Conservation (phyloP, 2,888 invertebrate species). For the Nymphalis c-album region DNA sequence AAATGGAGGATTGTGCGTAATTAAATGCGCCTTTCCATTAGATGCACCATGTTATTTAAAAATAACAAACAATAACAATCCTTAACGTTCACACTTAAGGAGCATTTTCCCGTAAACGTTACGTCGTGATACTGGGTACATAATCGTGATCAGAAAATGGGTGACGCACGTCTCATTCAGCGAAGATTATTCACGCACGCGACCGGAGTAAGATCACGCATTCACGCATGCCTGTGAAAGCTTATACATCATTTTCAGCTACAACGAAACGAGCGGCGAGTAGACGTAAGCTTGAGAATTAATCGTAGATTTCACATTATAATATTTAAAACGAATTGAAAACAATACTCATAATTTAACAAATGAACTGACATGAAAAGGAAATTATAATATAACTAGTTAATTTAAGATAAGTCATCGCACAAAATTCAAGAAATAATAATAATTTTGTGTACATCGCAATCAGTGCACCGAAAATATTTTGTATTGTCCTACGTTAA, state of each 20-base stretch:
- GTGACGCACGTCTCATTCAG: slow-evolving; percentile 42
- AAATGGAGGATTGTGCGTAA: slow-evolving; percentile 37
- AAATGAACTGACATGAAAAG: no score
- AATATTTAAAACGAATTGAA: no score
- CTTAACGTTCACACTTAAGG: not conserved
- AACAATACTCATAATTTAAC: no score
- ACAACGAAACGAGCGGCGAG: not conserved
- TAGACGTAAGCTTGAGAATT: slow-evolving; percentile 4
- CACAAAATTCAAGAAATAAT: not conserved
- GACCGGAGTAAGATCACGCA: slow-evolving; percentile 29
- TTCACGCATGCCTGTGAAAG: slow-evolving; percentile 33
- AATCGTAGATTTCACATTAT: no score
- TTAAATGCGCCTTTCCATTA: slow-evolving; percentile 39
- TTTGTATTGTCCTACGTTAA: slow-evolving; percentile 12
- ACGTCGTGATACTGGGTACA: slow-evolving; percentile 17
- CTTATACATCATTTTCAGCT: slow-evolving; percentile 28
- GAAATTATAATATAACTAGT: not conserved
- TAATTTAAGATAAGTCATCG: not conserved
- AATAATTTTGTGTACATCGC: not conserved
- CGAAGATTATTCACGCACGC: slow-evolving; percentile 47
- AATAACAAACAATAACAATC: not conserved
- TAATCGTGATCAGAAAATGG: slow-evolving; percentile 38
- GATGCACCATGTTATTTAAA: slow-evolving; percentile 24
- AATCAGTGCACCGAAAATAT: slow-evolving; percentile 27
- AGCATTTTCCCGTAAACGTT: slow-evolving; percentile 9